Evolutionary conservation across 2,888 invertebrate genomes (phyloP), one percentile per base, ranked within the genome.

Genomic region (Hermaeophaga mercurialis): DNA sequence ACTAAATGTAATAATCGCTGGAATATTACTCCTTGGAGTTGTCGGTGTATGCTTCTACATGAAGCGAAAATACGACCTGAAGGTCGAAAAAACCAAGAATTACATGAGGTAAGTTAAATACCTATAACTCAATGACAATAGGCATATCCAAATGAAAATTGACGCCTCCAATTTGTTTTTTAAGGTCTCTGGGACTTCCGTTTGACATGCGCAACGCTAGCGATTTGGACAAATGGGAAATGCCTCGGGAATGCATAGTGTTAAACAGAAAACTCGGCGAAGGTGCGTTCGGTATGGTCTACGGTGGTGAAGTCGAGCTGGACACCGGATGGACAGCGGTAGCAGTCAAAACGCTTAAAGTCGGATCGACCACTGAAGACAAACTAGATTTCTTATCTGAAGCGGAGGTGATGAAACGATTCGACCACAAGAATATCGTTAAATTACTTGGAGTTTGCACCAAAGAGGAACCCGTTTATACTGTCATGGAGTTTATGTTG

Each of bases 401-500:
- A 76, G 94, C 95, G 1, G 94, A 95, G 74, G 89, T 93, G 15
- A 96, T 96, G 95, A 95, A 95, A 74, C 84, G 91, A 41, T 94
- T 96, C 75, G 89, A 92, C 53, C 94, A 96, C 75, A 87, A 88
- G 70, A 95, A 96, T 75, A 89, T 96, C 50, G 88, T 96, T 3
- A 67, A 62, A 52, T 79, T 96, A 22, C 78, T 94, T 14, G 95
- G 90, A 1, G 94, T 96, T 8, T 91, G 93, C 68, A 90, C 94
- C 1, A 87, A 90, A 70, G 86, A 85, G 38, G 93, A 94, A 70
- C 94, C 95, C 0, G 89, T 94, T 38, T 90, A 91, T 72, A 91
- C 91, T 0, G 86, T 96, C 9, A 95, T 96, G 94, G 95, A 96
- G 76, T 94, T 93, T 72, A 91, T 94, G 91, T 79, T 95, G 28